Evolutionary conservation across 2,888 invertebrate genomes (phyloP).

Genomic region (Lagria hirta): DNA sequence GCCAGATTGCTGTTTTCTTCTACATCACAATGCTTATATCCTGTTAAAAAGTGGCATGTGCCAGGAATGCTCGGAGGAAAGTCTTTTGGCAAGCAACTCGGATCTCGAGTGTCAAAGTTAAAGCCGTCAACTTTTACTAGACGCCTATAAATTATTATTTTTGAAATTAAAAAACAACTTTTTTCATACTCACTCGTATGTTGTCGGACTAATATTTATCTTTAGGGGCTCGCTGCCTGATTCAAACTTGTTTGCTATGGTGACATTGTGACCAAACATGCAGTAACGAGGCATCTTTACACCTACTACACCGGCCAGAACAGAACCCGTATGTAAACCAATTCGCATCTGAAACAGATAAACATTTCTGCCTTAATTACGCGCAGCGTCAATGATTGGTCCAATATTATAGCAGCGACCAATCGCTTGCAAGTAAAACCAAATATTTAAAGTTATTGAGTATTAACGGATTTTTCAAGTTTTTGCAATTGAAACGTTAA

Average conservation of each 20-base stretch:
- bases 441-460: too few species aligned
- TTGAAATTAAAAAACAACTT: too few species aligned
- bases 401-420: too few species aligned
- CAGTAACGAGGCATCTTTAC: slow-evolving; percentile 93
- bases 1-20: slow-evolving; percentile 62
- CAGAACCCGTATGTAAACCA: slow-evolving; percentile 91
- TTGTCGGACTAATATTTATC: slow-evolving; percentile 92
- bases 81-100: slow-evolving; percentile 79
- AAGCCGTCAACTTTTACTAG: slow-evolving; percentile 76
- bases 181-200: slow-evolving; percentile 74
- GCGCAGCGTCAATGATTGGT: too few species aligned
- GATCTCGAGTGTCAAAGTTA: slow-evolving; percentile 72
- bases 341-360: slow-evolving; percentile 91
- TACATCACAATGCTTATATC: slow-evolving; percentile 72
- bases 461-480: too few species aligned
- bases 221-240: slow-evolving; percentile 87
- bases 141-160: slow-evolving; percentile 60
- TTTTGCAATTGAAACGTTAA: too few species aligned
- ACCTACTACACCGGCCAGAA: slow-evolving; percentile 91
- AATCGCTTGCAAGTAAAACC: too few species aligned
- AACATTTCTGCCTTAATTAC: too few species aligned
- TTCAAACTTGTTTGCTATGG: slow-evolving; percentile 94
- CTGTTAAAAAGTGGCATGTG: slow-evolving; percentile 83
- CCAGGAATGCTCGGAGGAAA: slow-evolving; percentile 77
- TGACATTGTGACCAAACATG: slow-evolving; percentile 93